Evolutionary conservation across 2,113 vertebrate species (phyloP), one percentile per base, ranked within the genome.

Genomic region (Actinemys pallida): DNA sequence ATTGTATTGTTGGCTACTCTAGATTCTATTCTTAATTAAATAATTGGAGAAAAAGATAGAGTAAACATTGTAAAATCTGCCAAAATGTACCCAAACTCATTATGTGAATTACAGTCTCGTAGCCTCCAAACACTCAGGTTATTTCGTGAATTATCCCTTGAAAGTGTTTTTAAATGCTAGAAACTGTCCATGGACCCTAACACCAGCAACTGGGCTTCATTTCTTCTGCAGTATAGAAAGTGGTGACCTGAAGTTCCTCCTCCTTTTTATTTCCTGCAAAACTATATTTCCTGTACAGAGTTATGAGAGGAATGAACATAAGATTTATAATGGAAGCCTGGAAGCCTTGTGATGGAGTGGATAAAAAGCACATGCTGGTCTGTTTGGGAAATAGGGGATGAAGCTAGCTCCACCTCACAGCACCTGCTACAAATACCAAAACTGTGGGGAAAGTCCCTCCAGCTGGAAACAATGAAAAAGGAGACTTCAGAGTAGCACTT

Each of bases 291-390:
- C 39, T 75, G 39, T 75, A 42, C 72, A 75, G 10, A 22, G 4
- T 76, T 45, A 76, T 69, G 62, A 76, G 72, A 76, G 42, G 22
- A 76, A 76, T 45, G 24, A 42, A 24, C 5, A 13, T 45, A 25
- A 17, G 10, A 22, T 76, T 76, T 76, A 25, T 25, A 45, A 76
- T 42, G 72, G 72, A 76, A 75, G 39, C 8, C n/a, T 10, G 10
- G 35, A 72, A 42, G 72, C 72, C n/a, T 22, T 42, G 10, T 42
- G 19, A 75, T 75, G 17, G n/a, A 75, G n/a, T 75, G 69, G 69
- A 22, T n/a, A 75, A 75, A 75, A 19, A 47, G 0, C 2, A 0
- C 53, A 8, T 50, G 86, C n/a, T 50, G 35, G 22, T 24, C 1
- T 84, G 27, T 62, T 62, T 29, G 45, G 25, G 14, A 69, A 2